Percentiles rank a stretch among this genome's conserved stretches.
Evolutionary conservation across 2,113 vertebrate species (phyloP).

Genomic region (Arizona elegans): DNA sequence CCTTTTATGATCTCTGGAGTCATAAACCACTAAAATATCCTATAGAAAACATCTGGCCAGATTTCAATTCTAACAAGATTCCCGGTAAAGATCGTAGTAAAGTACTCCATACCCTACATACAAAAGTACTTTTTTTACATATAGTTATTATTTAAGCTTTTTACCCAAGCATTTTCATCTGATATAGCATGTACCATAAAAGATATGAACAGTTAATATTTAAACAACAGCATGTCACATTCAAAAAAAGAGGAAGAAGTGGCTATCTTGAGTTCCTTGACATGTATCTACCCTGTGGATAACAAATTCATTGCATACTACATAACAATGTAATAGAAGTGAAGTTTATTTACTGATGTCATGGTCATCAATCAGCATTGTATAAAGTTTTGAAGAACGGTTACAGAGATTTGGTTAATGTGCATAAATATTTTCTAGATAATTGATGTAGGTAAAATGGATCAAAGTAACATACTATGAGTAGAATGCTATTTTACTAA

Average conservation of each 20-base stretch:
- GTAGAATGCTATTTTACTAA: background rate
- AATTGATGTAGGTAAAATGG: background rate
- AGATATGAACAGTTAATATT: background rate
- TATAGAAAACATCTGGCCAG: background rate
- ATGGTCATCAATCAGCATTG: background rate
- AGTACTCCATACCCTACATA: background rate
- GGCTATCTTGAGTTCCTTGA: background rate
- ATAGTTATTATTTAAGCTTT: background rate
- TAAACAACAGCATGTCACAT: background rate
- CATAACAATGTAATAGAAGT: background rate
- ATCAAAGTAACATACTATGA: background rate
- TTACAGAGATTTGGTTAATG: background rate
- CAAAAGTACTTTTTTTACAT: background rate
- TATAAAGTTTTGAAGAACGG: background rate
- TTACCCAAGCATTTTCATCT: background rate
- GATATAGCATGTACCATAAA: background rate
- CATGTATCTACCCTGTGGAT: background rate
- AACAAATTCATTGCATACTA: background rate
- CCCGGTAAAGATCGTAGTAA: background rate
- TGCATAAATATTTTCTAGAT: background rate
- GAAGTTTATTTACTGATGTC: background rate
- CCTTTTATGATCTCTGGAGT: background rate
- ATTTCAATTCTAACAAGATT: background rate
- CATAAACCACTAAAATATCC: background rate
- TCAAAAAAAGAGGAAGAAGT: background rate